Evolutionary conservation across 2,113 vertebrate genomes (phyloP).

Genomic region (Reinhardtius hippoglossoides): DNA sequence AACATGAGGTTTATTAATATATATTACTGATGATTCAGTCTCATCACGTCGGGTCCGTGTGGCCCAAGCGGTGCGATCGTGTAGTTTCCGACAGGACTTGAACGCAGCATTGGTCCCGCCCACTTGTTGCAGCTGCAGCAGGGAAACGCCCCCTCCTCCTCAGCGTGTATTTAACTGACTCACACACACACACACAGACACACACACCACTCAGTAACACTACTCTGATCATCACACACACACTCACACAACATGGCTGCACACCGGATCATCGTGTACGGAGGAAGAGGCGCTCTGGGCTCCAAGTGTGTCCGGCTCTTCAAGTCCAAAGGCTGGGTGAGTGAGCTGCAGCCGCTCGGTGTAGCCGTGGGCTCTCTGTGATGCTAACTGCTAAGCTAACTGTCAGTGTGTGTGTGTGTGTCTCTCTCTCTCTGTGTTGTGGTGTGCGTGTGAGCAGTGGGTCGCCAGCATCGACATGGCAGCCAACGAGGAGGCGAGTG

Average conservation of each 20-base stretch:
- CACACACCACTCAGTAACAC: neutral
- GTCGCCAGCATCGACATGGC: constrained; percentile 91
- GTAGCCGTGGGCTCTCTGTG: neutral
- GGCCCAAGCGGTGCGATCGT: neutral
- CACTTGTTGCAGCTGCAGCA: constrained; percentile 63
- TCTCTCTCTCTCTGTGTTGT: neutral
- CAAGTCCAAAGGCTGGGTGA: constrained; percentile 89
- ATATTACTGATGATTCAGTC: too few species aligned
- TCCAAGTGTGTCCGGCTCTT: constrained; percentile 88
- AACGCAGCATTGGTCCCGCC: constrained; percentile 50
- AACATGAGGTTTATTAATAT: too few species aligned
- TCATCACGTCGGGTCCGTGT: too few species aligned
- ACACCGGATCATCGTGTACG: constrained; percentile 88
- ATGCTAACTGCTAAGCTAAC: neutral
- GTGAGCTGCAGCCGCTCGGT: neutral
- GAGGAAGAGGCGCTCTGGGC: constrained; percentile 90
- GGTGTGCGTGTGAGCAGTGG: constrained; percentile 82
- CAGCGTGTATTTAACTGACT: neutral
- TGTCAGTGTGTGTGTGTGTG: neutral
- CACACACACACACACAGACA: neutral
- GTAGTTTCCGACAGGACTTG: constrained; percentile 24
- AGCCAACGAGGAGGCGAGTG: constrained; percentile 89
- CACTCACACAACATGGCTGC: constrained; percentile 65
- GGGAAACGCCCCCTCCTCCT: constrained; percentile 39
- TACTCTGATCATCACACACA: neutral